Percentiles rank a stretch among this genome's conserved stretches.
Evolutionary conservation across 1,140 invertebrate genomes (phyloP).

Genomic region (Oryctes rhinoceros): DNA sequence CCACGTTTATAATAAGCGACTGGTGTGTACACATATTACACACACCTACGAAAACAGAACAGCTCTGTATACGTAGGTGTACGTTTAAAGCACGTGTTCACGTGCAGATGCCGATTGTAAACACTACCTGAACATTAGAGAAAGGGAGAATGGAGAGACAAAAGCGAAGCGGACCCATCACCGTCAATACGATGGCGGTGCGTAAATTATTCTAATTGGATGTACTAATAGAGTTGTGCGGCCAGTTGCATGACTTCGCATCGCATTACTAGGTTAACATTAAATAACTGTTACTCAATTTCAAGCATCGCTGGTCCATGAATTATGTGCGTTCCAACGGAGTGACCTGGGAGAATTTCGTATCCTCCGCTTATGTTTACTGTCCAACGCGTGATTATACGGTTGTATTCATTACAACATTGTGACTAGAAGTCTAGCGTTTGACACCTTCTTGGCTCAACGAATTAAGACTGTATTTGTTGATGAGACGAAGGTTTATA

Average conservation of each 20-base stretch:
- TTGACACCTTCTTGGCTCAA: no score
- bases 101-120: not conserved
- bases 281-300: slow-evolving; percentile 38
- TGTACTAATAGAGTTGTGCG: slow-evolving; percentile 31
- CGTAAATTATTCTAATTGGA: slow-evolving; percentile 36
- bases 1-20: not conserved
- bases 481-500: no score
- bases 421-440: no score
- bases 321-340: slow-evolving; percentile 16
- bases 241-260: slow-evolving; percentile 14
- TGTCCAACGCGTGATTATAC: not conserved
- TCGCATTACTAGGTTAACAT: slow-evolving; percentile 35
- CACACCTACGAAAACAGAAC: not conserved
- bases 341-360: slow-evolving; percentile 26
- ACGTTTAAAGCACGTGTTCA: not conserved
- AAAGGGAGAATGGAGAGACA: not conserved
- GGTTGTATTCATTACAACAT: not conserved
- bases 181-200: not conserved
- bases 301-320: slow-evolving; percentile 27
- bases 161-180: not conserved
- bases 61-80: not conserved
- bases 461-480: no score
- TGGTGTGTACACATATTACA: not conserved
- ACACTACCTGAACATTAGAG: not conserved
- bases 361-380: not conserved